Evolutionary conservation across 2,888 invertebrate genomes (phyloP).

Genomic region (Subacronicta megacephala): DNA sequence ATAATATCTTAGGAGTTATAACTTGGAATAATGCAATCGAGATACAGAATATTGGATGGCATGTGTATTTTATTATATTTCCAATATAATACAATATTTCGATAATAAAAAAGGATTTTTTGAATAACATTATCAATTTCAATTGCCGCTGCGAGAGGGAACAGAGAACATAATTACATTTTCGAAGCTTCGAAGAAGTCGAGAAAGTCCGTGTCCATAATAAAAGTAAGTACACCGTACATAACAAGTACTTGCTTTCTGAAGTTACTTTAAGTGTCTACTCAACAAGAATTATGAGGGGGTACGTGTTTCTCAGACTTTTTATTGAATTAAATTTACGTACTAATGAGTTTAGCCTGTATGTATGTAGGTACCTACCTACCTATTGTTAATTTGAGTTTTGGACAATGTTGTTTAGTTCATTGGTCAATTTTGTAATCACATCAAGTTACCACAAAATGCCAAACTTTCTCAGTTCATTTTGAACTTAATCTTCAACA

Average conservation of each 20-base stretch:
- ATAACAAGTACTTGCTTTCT: constrained; percentile 57
- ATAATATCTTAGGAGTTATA: too few species aligned
- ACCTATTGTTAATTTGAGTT: constrained; percentile 24
- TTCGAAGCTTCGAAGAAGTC: constrained; percentile 30
- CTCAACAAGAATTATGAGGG: constrained; percentile 60
- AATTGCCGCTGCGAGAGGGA: constrained; percentile 13
- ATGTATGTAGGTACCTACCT: too few species aligned
- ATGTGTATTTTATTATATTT: too few species aligned
- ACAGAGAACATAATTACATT: constrained; percentile 44
- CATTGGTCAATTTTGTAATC: too few species aligned
- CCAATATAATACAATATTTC: too few species aligned
- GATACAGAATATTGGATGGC: too few species aligned
- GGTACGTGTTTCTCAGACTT: constrained; percentile 54
- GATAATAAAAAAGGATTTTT: too few species aligned
- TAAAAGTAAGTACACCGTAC: constrained; percentile 49
- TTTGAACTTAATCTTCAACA: too few species aligned
- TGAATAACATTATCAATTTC: constrained; percentile 7
- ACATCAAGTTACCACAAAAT: too few species aligned
- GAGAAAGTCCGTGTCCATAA: constrained; percentile 34
- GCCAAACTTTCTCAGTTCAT: too few species aligned
- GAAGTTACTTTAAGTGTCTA: constrained; percentile 62
- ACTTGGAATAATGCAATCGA: too few species aligned
- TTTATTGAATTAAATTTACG: constrained; percentile 56
- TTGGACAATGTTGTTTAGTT: too few species aligned
- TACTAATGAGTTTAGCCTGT: constrained; percentile 34